phyloP scores from a whole-genome alignment of 2,888 invertebrate genomes.

The Julus scanicus region DNA sequence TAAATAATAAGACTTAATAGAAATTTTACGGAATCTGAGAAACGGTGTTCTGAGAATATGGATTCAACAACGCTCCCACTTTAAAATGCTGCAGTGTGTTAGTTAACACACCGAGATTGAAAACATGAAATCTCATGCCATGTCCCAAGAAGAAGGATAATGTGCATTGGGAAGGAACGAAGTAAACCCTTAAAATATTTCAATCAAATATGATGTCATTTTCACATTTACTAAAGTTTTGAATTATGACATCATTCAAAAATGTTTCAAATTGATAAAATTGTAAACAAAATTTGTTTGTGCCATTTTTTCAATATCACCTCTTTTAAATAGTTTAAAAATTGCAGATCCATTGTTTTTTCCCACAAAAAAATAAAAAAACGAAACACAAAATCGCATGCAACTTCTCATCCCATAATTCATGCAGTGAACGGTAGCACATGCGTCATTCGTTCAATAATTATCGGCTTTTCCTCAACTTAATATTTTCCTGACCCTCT shows the following conservation, averaged over 20 bases:
- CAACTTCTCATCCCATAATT: not conserved
- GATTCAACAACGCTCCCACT: not conserved
- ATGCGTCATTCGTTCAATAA: not conserved
- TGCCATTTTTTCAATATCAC: not conserved
- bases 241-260: too few species aligned
- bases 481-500: slow-evolving; percentile 27
- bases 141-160: too few species aligned
- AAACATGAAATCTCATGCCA: too few species aligned
- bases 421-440: not conserved
- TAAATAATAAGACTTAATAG: not conserved
- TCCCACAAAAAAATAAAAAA: not conserved
- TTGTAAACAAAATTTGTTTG: not conserved
- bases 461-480: not conserved
- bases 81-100: too few species aligned
- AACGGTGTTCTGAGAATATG: too few species aligned
- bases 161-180: too few species aligned
- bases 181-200: too few species aligned
- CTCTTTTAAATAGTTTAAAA: not conserved
- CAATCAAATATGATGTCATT: too few species aligned
- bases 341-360: too few species aligned
- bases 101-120: too few species aligned
- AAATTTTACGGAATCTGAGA: not conserved
- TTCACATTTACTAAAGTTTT: too few species aligned
- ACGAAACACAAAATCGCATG: not conserved
- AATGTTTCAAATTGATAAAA: not conserved